Percentiles rank a stretch among this genome's conserved stretches.
Evolutionary conservation across 2,113 vertebrate species (phyloP).

Genomic region (Corythoichthys intestinalis): DNA sequence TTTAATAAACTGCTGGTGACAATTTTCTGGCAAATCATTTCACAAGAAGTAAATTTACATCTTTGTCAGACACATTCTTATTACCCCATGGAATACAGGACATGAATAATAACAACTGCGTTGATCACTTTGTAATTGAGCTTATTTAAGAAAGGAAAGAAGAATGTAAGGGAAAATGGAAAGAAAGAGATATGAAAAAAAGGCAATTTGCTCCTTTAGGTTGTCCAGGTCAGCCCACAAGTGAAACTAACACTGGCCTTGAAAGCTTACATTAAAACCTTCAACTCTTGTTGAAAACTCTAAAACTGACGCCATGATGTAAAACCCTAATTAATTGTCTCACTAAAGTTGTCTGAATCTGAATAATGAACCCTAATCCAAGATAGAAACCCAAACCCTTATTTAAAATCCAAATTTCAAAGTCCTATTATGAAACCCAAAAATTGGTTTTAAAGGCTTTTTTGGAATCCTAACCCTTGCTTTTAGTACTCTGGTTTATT

Average conservation of each 20-base stretch:
- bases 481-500: no score
- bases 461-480: background rate
- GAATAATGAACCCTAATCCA: background rate
- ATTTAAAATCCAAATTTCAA: background rate
- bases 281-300: background rate
- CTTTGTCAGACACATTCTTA: background rate
- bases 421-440: no score
- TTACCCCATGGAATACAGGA: background rate
- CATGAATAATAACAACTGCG: background rate
- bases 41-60: background rate
- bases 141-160: background rate
- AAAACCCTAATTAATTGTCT: background rate
- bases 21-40: conserved; percentile 14
- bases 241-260: background rate
- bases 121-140: background rate
- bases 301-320: background rate
- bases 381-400: background rate
- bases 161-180: background rate
- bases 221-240: background rate
- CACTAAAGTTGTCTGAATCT: background rate
- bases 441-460: background rate
- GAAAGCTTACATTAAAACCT: background rate
- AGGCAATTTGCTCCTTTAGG: no score
- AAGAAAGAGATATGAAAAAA: background rate
- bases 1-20: conserved; percentile 60